Evolutionary conservation across 2,113 vertebrate genomes (phyloP).

Genomic region (Aegotheles bennettii): DNA sequence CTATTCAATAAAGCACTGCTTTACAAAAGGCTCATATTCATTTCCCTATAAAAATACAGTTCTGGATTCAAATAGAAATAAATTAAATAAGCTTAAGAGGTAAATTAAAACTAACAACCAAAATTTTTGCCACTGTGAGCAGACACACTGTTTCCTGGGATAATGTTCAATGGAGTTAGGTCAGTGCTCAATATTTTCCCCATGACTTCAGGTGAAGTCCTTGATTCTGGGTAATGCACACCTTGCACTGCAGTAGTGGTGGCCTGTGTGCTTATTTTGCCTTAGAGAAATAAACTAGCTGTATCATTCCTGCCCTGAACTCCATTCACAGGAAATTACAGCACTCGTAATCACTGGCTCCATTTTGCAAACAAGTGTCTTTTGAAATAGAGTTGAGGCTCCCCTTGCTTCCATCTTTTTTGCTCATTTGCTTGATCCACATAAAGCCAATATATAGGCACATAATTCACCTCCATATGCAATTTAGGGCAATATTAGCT

Average conservation of each 20-base stretch:
- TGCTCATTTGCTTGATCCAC: neutral
- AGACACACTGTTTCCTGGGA: neutral
- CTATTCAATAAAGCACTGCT: neutral
- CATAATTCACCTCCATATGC: neutral
- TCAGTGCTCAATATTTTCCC: neutral
- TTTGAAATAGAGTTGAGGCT: neutral
- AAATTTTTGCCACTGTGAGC: neutral
- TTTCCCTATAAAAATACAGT: neutral
- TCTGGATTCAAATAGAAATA: neutral
- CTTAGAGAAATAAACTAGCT: neutral
- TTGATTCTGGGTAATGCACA: neutral
- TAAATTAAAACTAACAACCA: neutral
- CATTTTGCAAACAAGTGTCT: neutral
- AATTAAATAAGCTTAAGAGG: neutral
- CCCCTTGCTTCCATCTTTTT: neutral
- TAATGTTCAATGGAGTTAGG: neutral
- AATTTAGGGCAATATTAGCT: neutral
- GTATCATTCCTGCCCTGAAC: neutral
- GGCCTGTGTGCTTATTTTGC: neutral
- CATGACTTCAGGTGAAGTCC: neutral
- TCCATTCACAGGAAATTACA: neutral
- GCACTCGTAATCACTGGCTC: neutral
- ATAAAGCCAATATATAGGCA: neutral
- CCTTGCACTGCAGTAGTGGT: neutral
- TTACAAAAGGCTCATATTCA: neutral